These are phyloP conservation scores for Ashinkailepas kermadecensis DNA, from an alignment of 2,888 invertebrate species.

Conservation along the genomic window DNA sequence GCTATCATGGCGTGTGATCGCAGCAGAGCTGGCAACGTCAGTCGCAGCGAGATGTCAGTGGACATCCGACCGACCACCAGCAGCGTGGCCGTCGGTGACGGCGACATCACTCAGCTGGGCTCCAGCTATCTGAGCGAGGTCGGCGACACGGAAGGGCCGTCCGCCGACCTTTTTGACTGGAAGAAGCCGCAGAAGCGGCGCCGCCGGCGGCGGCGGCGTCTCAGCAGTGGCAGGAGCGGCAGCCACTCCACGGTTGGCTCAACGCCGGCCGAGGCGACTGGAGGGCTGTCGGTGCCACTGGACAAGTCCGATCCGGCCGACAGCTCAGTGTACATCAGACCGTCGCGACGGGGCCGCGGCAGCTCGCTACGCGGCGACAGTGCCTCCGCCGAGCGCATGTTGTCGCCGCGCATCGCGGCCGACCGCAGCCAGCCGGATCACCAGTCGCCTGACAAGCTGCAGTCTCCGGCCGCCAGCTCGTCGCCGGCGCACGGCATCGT, in stretches of 20 bases:
- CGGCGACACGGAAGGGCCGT: not conserved
- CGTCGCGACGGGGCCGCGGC: not conserved
- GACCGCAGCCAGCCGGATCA: not conserved
- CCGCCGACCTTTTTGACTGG: not conserved
- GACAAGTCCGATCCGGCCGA: not conserved
- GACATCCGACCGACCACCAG: not conserved
- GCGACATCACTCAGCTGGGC: not conserved
- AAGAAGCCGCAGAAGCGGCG: not conserved
- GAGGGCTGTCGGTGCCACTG: too few species aligned
- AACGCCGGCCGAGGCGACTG: not conserved
- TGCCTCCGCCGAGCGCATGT: not conserved
- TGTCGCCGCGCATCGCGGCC: not conserved
- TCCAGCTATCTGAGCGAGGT: not conserved
- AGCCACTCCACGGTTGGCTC: not conserved
- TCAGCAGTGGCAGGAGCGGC: not conserved
- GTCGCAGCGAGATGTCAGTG: not conserved
- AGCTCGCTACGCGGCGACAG: not conserved
- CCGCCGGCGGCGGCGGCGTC: not conserved
- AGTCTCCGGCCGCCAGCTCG: not conserved
- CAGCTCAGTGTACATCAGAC: not conserved
- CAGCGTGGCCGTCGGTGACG: not conserved
- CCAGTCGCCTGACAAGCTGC: not conserved
- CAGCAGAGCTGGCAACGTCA: too few species aligned
- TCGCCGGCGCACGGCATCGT: not conserved
- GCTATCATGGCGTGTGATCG: too few species aligned